Evolutionary conservation across 1,140 invertebrate species (phyloP).

Genomic region (Drosophila lowei): DNA sequence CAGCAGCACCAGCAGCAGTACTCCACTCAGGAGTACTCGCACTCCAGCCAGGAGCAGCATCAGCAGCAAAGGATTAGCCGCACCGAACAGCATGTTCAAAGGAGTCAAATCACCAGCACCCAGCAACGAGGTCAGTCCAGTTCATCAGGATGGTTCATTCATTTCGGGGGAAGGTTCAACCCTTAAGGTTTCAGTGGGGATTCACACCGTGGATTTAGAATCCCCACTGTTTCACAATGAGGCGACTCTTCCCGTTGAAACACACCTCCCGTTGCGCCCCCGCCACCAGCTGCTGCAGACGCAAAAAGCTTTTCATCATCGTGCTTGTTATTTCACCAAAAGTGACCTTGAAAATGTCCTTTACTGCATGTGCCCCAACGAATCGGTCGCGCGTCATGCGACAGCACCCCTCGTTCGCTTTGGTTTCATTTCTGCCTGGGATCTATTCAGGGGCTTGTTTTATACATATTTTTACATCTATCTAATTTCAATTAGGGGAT

Average conservation of each 20-base stretch:
- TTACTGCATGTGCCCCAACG: too few species aligned
- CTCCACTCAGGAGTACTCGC: constrained; percentile 82
- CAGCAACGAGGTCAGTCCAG: constrained; percentile 90
- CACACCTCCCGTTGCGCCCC: constrained; percentile 16
- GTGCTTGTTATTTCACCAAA: constrained; percentile 11
- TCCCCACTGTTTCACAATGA: constrained; percentile 43
- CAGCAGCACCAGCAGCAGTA: constrained; percentile 85
- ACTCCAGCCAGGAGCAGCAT: constrained; percentile 78
- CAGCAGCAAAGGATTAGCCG: constrained; percentile 88
- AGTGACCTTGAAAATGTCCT: constrained; percentile 22
- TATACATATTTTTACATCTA: too few species aligned
- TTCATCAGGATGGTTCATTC: too few species aligned
- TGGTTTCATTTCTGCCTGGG: too few species aligned
- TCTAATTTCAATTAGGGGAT: too few species aligned
- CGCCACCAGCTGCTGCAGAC: constrained; percentile 22
- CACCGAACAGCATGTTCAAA: constrained; percentile 89
- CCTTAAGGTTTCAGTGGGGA: constrained; percentile 53
- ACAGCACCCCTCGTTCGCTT: too few species aligned
- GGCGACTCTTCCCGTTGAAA: constrained; percentile 10
- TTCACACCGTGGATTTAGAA: constrained; percentile 79
- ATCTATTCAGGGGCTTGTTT: too few species aligned
- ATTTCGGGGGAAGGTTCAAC: constrained; percentile 30
- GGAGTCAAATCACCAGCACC: constrained; percentile 88
- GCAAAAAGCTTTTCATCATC: constrained; percentile 22
- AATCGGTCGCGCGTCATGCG: too few species aligned